These are phyloP conservation scores for Timema cristinae DNA, from an alignment of 2,888 invertebrate genomes.

Conservation along the genomic window DNA sequence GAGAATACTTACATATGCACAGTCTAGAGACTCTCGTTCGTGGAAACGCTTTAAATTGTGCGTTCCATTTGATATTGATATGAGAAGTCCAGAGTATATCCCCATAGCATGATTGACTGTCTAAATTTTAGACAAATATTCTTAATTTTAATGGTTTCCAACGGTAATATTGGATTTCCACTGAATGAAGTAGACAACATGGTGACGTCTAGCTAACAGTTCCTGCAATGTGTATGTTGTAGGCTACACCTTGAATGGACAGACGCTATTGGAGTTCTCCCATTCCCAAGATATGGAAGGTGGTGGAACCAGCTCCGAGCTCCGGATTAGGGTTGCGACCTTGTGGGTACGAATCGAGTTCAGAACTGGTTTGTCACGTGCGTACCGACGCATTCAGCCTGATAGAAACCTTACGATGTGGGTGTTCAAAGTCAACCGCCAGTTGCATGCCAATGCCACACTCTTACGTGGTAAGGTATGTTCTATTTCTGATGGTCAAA, in stretches of 20 bases:
- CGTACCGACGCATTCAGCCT: constrained; percentile 38
- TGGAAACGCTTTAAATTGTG: no score
- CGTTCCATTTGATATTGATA: no score
- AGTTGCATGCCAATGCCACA: constrained; percentile 49
- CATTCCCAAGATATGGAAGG: constrained; percentile 55
- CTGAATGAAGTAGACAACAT: no score
- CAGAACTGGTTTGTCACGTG: constrained; percentile 40
- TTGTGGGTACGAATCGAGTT: constrained; percentile 70
- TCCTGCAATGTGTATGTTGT: constrained; percentile 38
- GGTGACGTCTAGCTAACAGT: no score
- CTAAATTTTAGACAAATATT: no score
- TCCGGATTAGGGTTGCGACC: constrained; percentile 72
- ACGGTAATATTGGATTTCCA: no score
- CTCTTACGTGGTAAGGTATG: constrained; percentile 59
- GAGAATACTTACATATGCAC: no score
- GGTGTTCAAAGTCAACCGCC: constrained; percentile 60
- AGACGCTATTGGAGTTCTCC: constrained; percentile 80
- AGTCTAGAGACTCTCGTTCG: no score
- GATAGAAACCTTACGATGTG: constrained; percentile 60
- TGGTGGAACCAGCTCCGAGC: constrained; percentile 51
- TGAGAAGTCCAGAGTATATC: no score
- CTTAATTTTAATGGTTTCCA: no score
- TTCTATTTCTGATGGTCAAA: constrained; percentile 21
- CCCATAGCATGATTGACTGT: no score
- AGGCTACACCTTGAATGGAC: constrained; percentile 81